Evolutionary conservation across 2,797 vertebrate species (phyloP), one percentile per base, ranked within the genome.

Genomic region (Crenichthys baileyi): DNA sequence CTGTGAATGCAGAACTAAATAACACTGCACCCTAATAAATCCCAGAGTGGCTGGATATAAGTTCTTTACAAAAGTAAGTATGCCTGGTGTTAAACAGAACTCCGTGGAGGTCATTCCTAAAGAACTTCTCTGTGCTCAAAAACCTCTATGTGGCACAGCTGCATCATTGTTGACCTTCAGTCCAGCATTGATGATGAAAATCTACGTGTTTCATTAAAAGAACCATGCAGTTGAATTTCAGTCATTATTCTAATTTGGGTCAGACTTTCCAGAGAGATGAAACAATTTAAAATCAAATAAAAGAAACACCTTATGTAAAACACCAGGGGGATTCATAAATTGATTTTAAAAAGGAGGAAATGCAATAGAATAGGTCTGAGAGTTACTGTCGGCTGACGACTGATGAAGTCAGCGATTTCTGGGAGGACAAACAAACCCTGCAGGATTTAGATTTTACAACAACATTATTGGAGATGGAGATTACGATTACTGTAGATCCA

Each of bases 31-130:
- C 26, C 76, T 89, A 79, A 87, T 86, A 72, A 79, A 79, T 72
- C 53, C 76, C 44, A 39, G 20, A 68, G 76, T 75, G 71, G 75
- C 83, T n/a, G 82, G 85, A 75, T 72, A 68, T 73, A 26, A 75
- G 72, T 63, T 79, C 86, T 89, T 85, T 39, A 78, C 48, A 83
- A 73, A 67, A 76, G 50, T 50, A 70, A 78, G 73, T 71, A 31
- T 24, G 16, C 48, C 63, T 63, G 7, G n/a, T 81, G 85, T 89
- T 82, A 87, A 79, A 84, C 73, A 75, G 73, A 70, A 82, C 74
- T 78, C 78, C 88, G 89, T 81, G 48, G 72, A 85, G 81, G 84
- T 90, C 85, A 72, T 41, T 79, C 68, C 72, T 6, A 2, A 77
- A 91, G 88, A 75, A 90, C 77, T 83, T 78, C 58, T 73, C 60